Evolutionary conservation across 2,888 invertebrate species (phyloP).

Genomic region (Maniola hyperantus): DNA sequence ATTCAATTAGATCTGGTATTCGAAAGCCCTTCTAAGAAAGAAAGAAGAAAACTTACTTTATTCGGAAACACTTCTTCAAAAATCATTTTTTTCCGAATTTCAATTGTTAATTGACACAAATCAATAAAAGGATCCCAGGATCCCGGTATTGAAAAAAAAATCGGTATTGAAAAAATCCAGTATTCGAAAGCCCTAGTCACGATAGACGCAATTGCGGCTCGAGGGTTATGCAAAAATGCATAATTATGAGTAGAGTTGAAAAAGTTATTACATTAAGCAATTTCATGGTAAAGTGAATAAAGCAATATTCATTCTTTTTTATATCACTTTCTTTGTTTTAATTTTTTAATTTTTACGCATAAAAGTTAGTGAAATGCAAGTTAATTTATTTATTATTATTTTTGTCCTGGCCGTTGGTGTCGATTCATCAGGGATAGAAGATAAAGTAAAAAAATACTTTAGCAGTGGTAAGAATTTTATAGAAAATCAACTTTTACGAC

Average conservation of each 20-base stretch:
- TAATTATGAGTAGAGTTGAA: conserved; percentile 1
- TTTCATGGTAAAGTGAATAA: conserved; percentile 1
- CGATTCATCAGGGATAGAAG: conserved; percentile 26
- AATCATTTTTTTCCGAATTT: no score
- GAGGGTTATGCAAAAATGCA: not conserved
- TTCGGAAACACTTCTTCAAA: no score
- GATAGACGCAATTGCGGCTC: no score
- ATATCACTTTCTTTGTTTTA: not conserved
- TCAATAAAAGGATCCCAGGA: no score
- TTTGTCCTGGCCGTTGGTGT: not conserved
- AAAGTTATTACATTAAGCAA: not conserved
- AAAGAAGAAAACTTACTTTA: no score
- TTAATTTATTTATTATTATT: not conserved
- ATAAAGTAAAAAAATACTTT: conserved; percentile 43
- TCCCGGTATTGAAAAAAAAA: no score
- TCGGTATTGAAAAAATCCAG: no score
- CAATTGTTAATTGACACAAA: no score
- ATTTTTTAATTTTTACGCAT: not conserved
- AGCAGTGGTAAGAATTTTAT: conserved; percentile 44
- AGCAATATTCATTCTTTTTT: not conserved
- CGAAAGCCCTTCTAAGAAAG: no score
- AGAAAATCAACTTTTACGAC: not conserved
- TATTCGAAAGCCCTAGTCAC: no score
- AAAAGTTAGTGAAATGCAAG: not conserved
- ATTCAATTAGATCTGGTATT: no score